Percentiles rank a stretch among this genome's conserved stretches.
These are phyloP conservation scores for Procambarus virginalis DNA, from an alignment of 1,140 invertebrate genomes.

Conservation along the genomic window DNA sequence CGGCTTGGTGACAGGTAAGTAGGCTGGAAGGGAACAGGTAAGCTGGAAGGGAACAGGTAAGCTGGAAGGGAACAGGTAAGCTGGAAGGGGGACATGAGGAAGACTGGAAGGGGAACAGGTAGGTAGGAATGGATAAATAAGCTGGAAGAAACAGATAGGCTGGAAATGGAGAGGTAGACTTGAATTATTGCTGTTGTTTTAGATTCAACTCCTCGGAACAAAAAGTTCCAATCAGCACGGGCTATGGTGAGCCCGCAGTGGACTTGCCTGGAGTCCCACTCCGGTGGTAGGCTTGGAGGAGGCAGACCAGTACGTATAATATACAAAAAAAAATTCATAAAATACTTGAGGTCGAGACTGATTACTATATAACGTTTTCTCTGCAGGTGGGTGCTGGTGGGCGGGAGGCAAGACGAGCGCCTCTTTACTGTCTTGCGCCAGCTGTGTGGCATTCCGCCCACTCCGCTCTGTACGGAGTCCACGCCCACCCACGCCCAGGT, in stretches of 20 bases:
- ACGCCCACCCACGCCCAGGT: background rate
- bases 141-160: background rate
- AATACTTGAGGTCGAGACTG: too few relatives aligned
- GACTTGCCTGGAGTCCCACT: too few relatives aligned
- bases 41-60: background rate
- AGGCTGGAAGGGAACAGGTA: background rate
- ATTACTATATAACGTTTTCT: too few relatives aligned
- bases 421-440: slow-evolving; percentile 19
- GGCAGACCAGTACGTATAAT: too few relatives aligned
- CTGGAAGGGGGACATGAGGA: background rate
- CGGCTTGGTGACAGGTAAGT: background rate
- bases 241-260: too few relatives aligned
- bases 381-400: slow-evolving; percentile 27
- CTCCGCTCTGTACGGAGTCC: background rate
- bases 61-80: background rate
- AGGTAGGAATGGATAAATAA: background rate
- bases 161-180: too few relatives aligned
- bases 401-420: slow-evolving; percentile 36
- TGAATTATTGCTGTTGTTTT: too few relatives aligned
- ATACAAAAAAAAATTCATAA: too few relatives aligned
- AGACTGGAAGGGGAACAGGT: too few relatives aligned
- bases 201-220: too few relatives aligned
- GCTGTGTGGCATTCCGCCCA: slow-evolving; percentile 31
- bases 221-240: too few relatives aligned
- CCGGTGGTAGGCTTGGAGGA: too few relatives aligned